These are phyloP conservation scores for Nomada ruficornis DNA, from an alignment of 2,888 invertebrate genomes.

Conservation along the genomic window DNA sequence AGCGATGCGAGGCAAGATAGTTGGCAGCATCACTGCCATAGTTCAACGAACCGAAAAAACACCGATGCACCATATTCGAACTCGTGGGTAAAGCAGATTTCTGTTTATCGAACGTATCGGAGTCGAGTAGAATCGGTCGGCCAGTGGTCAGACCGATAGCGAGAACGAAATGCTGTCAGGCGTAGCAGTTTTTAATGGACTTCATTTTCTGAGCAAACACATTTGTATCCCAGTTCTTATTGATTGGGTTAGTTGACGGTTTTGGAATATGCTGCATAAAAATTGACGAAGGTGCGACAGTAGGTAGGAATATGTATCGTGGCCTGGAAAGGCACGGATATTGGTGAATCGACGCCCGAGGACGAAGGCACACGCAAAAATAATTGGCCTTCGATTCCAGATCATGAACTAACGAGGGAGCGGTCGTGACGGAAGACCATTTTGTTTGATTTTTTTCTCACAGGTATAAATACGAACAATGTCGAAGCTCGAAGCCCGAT, in stretches of 20 bases:
- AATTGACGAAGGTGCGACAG: background rate
- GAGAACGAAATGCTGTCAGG: background rate
- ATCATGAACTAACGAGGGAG: constrained; percentile 38
- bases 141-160: constrained; percentile 19
- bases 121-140: constrained; percentile 24
- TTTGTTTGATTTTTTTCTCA: constrained; percentile 25
- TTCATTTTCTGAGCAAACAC: too few relatives aligned
- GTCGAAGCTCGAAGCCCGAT: background rate
- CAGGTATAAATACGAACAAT: constrained; percentile 26
- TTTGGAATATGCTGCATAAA: background rate
- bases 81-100: background rate
- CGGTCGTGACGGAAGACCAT: constrained; percentile 31
- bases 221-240: too few relatives aligned
- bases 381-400: constrained; percentile 69
- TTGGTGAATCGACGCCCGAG: background rate
- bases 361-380: constrained; percentile 31
- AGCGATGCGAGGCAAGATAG: background rate
- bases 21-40: constrained; percentile 8
- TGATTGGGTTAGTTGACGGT: too few relatives aligned
- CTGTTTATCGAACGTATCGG: constrained; percentile 1
- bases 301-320: background rate
- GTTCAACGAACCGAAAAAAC: constrained; percentile 39
- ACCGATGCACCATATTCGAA: background rate
- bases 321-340: background rate
- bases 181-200: background rate